A percentile compares a stretch with the other conserved stretches of the same genome.
Evolutionary conservation across 2,113 vertebrate genomes (phyloP).

Genomic region (Empidonax traillii): DNA sequence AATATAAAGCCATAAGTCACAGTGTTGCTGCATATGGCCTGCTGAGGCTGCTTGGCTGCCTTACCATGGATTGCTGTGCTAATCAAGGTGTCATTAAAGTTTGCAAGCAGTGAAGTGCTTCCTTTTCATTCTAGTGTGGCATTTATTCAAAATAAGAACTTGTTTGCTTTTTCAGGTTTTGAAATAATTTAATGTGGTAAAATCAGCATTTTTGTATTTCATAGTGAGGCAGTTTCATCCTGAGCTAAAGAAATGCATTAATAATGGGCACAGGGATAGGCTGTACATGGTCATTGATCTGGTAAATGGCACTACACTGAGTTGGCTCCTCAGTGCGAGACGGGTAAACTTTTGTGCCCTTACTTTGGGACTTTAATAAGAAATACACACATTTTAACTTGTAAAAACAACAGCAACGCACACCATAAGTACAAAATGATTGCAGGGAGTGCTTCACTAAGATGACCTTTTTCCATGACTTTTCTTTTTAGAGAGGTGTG

Average conservation of each 20-base stretch:
- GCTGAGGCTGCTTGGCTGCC: neutral
- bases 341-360: neutral
- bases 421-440: neutral
- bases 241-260: neutral
- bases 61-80: constrained; percentile 3
- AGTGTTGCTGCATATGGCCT: neutral
- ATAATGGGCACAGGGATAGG: neutral
- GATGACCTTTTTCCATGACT: neutral
- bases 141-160: neutral
- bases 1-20: constrained; percentile 74
- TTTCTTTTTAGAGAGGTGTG: neutral
- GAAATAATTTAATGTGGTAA: neutral
- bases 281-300: neutral
- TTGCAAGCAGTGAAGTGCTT: constrained; percentile 3
- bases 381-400: neutral
- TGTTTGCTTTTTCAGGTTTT: neutral
- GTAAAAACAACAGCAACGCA: neutral
- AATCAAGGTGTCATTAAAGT: constrained; percentile 29
- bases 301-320: neutral
- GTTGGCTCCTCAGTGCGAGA: neutral
- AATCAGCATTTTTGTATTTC: neutral
- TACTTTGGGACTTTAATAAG: neutral
- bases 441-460: neutral
- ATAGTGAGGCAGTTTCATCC: neutral
- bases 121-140: neutral